Evolutionary conservation across 1,140 invertebrate species (phyloP).

Genomic region (Battus philenor): DNA sequence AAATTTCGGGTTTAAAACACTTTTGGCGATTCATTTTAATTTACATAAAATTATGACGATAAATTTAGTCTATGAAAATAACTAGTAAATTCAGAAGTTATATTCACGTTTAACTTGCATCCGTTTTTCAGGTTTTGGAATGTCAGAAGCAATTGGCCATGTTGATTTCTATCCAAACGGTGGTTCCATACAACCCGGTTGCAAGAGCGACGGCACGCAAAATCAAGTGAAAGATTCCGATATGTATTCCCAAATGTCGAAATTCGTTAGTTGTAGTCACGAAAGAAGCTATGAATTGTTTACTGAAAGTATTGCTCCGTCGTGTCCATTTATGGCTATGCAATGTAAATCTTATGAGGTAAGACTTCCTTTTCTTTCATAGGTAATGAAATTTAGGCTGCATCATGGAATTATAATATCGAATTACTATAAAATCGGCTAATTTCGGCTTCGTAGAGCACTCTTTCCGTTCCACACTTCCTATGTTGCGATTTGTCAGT

Average conservation of each 20-base stretch:
- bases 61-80: no score
- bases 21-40: no score
- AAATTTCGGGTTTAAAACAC: no score
- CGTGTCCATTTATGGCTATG: conserved; percentile 85
- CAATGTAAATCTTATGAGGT: conserved; percentile 87
- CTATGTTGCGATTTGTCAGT: no score
- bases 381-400: neutral
- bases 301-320: conserved; percentile 87
- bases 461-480: no score
- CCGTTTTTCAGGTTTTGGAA: conserved; percentile 84
- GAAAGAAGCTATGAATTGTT: conserved; percentile 90
- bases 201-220: conserved; percentile 83
- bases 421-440: no score
- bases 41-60: no score
- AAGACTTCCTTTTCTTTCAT: conserved; percentile 16
- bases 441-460: no score
- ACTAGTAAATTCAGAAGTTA: no score
- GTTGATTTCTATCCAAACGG: conserved; percentile 95
- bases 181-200: conserved; percentile 90
- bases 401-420: no score
- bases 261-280: conserved; percentile 90
- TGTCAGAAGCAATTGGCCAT: conserved; percentile 87
- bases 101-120: no score
- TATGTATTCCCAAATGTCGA: conserved; percentile 80
- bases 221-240: conserved; percentile 80